Base-by-base conservation (phyloP, 2,113 vertebrate genomes). In the Empidonax traillii region DNA sequence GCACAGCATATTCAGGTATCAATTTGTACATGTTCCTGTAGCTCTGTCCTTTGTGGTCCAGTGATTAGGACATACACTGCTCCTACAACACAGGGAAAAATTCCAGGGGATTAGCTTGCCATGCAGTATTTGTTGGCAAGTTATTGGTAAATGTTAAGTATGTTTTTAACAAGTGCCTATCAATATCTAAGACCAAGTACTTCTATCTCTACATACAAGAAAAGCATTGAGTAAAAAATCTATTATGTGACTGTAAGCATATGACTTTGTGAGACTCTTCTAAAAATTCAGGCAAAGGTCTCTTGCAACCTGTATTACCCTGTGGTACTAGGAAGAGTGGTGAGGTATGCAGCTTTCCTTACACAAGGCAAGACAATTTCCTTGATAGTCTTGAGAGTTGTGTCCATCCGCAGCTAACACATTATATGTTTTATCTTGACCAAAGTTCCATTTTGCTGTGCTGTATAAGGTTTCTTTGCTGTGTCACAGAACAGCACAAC, bases 211-310 rank as follows among this genome's bases (percentile, higher is more conserved):
- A 43, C 17, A 51, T 28, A 46, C 0, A 2, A 75, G 53, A 75
- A 82, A 89, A 66, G 7, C 10, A 79, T 6, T 68, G 24, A 53
- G 8, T 65, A 31, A 82, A 31, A 78, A 55, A 9, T 84, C 10
- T 17, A 72, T 71, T 35, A 43, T 43, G 19, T 56, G 35, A 46
- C 17, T 73, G 4, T 41, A 75, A 55, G 30, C 7, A 19, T 75
- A 53, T 0, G 0, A 23, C 2, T 43, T 33, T 17, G 10, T 37
- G 6, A 68, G 11, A 63, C 10, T 35, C 25, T 58, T 90, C 39
- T 52, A 53, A 41, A 44, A 11, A 6, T 18, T 66, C 4, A 9
- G 22, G 37, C 2, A 10, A 81, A 90, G 20, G 10, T 59, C 16
- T 27, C 24, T 51, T 76, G 14, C 33, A 75, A 43, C 5, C 30